Base-by-base conservation (phyloP, 1,140 invertebrate genomes). In the Oryzaephilus surinamensis region DNA sequence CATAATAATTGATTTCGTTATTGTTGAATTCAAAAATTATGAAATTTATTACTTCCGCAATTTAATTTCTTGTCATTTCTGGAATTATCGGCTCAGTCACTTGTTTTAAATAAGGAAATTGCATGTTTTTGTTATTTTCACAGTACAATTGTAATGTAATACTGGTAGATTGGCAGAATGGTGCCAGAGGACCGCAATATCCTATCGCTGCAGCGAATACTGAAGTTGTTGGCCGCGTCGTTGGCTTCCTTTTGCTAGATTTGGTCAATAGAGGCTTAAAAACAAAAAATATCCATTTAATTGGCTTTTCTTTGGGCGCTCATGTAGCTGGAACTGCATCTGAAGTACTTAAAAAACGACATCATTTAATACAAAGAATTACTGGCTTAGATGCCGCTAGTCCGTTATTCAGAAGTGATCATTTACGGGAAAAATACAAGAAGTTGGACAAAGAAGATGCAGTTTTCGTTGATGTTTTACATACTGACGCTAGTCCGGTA, bases 391-490 rank as follows among this genome's bases (percentile, higher is more conserved):
- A 83, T 54, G 77, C 79, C 2, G 79, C 79, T 0, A 70, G 78
- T 67, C 79, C 78, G 0, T 46, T 79, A 0, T 81, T 81, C 48
- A 63, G 73, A 2, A 70, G 69, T 3, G 64, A 70, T 1, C 52
- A 64, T 15, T 54, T 61, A 0, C 56, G 73, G 45, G 70, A 67
- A 10, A 52, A 60, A 35, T 44, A 55, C n/a, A 61, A 58, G 40
- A 79, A 83, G 26, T 61, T 91, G 2, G 86, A 90, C 54, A 82
- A 80, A 32, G 71, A 69, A 0, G 87, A 92, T 52, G 89, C 90
- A 0, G 64, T 74, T 43, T 74, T 90, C 42, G 85, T 92, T 6
- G 87, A 92, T 58, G 82, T 84, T 30, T 82, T 91, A 50, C 87
- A 91, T 56, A 90, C 85, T 0, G 86, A 86, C 59, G 81, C 78